Evolutionary conservation across 1,140 invertebrate genomes (phyloP).

Genomic region (Charaxes varanes): DNA sequence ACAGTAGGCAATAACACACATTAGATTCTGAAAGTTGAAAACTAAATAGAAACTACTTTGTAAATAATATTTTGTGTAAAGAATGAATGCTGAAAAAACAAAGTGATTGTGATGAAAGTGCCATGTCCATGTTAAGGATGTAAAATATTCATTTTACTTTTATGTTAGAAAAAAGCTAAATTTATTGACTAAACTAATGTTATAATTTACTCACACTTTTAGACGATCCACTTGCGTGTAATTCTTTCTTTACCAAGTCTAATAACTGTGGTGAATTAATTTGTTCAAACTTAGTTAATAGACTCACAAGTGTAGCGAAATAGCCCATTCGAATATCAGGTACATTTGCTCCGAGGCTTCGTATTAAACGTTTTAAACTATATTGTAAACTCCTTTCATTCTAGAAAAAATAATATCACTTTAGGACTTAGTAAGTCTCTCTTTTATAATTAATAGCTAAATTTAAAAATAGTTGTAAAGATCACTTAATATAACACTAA

Average conservation of each 20-base stretch:
- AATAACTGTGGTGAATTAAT: slow-evolving; percentile 41
- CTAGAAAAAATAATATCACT: slow-evolving; percentile 33
- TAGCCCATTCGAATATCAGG: slow-evolving; percentile 50
- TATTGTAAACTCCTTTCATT: slow-evolving; percentile 67
- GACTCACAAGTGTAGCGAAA: slow-evolving; percentile 46
- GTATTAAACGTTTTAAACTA: slow-evolving; percentile 48
- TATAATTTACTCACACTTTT: slow-evolving; percentile 68
- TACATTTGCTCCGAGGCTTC: slow-evolving; percentile 58
- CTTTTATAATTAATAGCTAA: not conserved
- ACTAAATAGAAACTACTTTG: no score
- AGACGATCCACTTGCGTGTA: slow-evolving; percentile 55
- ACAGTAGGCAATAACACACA: no score
- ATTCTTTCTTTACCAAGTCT: slow-evolving; percentile 49
- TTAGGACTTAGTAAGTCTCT: not conserved
- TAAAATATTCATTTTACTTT: no score
- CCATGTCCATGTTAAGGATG: no score
- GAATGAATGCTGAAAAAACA: no score
- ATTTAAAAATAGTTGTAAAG: no score
- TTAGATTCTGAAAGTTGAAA: no score
- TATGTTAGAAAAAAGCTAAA: no score
- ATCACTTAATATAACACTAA: no score
- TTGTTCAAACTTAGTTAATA: slow-evolving; percentile 38
- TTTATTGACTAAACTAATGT: no score
- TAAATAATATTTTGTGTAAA: no score
- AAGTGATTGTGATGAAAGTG: no score